Evolutionary conservation across 2,888 invertebrate genomes (phyloP), one percentile per base, ranked within the genome.

Genomic region (Lycia hirtaria): DNA sequence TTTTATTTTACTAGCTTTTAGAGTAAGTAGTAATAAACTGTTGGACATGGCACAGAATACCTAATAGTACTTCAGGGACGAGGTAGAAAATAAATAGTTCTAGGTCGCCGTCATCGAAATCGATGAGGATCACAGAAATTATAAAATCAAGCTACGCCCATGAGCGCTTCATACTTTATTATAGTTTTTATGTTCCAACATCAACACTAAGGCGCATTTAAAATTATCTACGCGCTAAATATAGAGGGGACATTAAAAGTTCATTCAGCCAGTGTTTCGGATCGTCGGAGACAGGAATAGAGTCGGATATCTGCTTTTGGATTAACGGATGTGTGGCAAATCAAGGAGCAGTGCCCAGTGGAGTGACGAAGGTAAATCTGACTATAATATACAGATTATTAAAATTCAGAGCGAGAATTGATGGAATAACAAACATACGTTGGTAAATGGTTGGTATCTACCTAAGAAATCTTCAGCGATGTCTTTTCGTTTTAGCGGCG

Each of bases 181-280:
- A 38, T 24, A 51, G 19, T 20, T 43, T 49, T 49, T 55, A 45
- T 32, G 49, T 48, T 59, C 58, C 56, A 50, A 59, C 52, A 63
- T 49, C 48, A 53, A 51, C 35, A 62, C 65, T 62, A 63, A 63
- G 68, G 56, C 59, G 59, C 56, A 72, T 71, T 61, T 55, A 56
- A 63, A 64, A 67, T 68, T 58, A 67, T 67, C 26, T 17, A 44
- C 56, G 24, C 38, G 33, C 70, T 71, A 73, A 73, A 68, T 69
- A 72, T 73, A 70, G 68, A 49, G 14, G 52, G 56, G 60, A 65
- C 71, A 67, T 73, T 67, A 71, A 69, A 67, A 66, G 69, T 72
- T 69, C 67, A 67, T 70, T 68, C 65, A 69, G 65, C 64, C 67
- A 70, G 65, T 57, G 65, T 72, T 52, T 59, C 65, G 62, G 68